Conservation (phyloP, 2,888 invertebrate genomes). For the Brachyopa scutellaris region DNA sequence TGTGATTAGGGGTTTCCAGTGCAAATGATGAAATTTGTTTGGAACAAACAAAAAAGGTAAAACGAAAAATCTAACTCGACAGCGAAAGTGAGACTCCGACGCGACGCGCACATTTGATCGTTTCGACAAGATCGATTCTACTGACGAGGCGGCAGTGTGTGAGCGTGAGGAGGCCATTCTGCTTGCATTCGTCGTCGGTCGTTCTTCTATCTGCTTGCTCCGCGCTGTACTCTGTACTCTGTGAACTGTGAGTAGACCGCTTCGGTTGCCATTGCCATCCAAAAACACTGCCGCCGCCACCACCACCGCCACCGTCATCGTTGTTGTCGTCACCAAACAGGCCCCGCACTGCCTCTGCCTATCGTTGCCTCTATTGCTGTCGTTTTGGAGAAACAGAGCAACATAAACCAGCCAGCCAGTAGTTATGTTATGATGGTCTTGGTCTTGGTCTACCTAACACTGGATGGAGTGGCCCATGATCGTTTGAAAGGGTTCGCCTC, state of each 20-base stretch:
- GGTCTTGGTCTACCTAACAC: constrained; percentile 45
- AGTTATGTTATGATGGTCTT: too few species aligned
- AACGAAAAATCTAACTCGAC: constrained; percentile 9
- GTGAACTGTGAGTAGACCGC: not conserved
- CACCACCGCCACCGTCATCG: not conserved
- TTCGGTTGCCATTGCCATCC: not conserved
- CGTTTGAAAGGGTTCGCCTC: constrained; percentile 48
- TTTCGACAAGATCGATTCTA: constrained; percentile 81
- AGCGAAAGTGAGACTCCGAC: constrained; percentile 65
- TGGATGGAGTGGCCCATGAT: constrained; percentile 49
- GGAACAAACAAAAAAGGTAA: constrained; percentile 6
- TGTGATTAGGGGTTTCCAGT: constrained; percentile 37
- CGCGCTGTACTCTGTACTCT: constrained; percentile 4
- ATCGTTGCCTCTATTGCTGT: not conserved
- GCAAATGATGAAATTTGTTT: constrained; percentile 27
- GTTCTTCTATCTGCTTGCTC: constrained; percentile 44
- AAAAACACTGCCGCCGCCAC: constrained; percentile 2
- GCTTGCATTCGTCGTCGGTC: constrained; percentile 42
- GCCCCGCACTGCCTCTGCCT: not conserved
- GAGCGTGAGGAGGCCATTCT: constrained; percentile 61
- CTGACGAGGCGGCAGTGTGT: constrained; percentile 74
- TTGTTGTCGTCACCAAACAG: constrained; percentile 6
- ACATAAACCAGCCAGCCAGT: not conserved
- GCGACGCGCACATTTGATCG: constrained; percentile 76
- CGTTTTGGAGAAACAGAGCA: constrained; percentile 43